A percentile compares a stretch with the other conserved stretches of the same genome.
Conservation (phyloP, 2,113 vertebrate genomes). For the Rissa tridactyla region DNA sequence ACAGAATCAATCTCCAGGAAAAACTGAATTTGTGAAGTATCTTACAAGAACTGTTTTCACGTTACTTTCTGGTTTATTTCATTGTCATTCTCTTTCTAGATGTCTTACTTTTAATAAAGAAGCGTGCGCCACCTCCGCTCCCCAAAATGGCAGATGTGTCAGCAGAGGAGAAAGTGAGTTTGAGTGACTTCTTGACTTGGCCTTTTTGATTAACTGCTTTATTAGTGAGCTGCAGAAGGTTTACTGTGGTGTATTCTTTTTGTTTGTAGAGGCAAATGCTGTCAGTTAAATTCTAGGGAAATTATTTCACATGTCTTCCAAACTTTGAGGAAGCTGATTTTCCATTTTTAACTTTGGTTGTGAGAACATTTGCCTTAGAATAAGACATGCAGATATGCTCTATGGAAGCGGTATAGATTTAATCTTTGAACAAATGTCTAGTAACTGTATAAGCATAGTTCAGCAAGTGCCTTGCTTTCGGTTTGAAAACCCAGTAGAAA, state of each 20-base stretch:
- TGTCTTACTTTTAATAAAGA: constrained; percentile 88
- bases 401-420: not conserved
- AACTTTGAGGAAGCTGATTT: not conserved
- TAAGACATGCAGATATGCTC: not conserved
- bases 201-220: not conserved
- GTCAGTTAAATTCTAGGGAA: not conserved
- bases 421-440: not conserved
- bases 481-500: not conserved
- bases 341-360: not conserved
- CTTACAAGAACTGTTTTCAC: not conserved
- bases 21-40: accelerated
- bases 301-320: not conserved
- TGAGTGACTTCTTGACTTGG: no score
- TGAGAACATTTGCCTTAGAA: not conserved
- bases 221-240: not conserved
- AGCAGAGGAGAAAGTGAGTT: constrained; percentile 89
- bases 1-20: not conserved
- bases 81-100: constrained; percentile 69
- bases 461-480: not conserved
- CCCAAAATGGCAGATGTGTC: constrained; percentile 91
- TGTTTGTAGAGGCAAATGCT: not conserved
- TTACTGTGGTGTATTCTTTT: accelerated
- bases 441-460: not conserved
- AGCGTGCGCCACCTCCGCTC: constrained; percentile 80
- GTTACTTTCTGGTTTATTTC: not conserved